Base-by-base conservation (phyloP, 1,140 invertebrate genomes). In the Pectinophora gossypiella region DNA sequence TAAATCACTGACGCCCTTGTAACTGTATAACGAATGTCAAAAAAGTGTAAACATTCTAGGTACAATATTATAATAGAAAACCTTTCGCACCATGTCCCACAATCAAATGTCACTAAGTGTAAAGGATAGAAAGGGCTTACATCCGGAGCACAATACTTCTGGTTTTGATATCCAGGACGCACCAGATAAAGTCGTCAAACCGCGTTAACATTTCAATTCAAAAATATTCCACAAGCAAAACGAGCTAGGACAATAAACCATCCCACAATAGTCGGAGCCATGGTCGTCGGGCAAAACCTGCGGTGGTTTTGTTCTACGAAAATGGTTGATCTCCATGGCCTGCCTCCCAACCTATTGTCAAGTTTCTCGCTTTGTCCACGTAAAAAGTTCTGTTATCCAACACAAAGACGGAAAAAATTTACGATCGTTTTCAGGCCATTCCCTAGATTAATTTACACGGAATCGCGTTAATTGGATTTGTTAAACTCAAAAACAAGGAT, bases 261-360 rank as follows among this genome's bases (percentile, higher is more conserved):
- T 42, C 27, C 10, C 15, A 52, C 42, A 52, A 52, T 48, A 40
- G 48, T 36, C 36, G 7, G 20, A 49, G 44, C 42, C 45, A 32
- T 32, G 48, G 44, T 50, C 20, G 43, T 38, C 16, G 36, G 36
- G 53, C 47, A 48, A 56, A 59, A 59, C 56, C 56, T 67, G 54
- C 48, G 52, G 55, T 54, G 54, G 55, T 68, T 68, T 72, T 72
- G 60, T 72, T 62, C 54, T 48, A 54, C 51, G 51, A 52, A 67
- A 65, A 68, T 66, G 55, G 53, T 60, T 70, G 63, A 69, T 69
- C 59, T 64, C 57, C 49, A 61, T 59, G 44, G 48, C 53, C 50
- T 12, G 23, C 23, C 32, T 53, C 51, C 56, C 58, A 47, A 46
- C 38, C 64, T 53, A 64, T 68, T 72, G 69, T 68, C 56, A 50